phyloP scores from a whole-genome alignment of 64 coral and sea anemone genomes.

The Actinia equina region DNA sequence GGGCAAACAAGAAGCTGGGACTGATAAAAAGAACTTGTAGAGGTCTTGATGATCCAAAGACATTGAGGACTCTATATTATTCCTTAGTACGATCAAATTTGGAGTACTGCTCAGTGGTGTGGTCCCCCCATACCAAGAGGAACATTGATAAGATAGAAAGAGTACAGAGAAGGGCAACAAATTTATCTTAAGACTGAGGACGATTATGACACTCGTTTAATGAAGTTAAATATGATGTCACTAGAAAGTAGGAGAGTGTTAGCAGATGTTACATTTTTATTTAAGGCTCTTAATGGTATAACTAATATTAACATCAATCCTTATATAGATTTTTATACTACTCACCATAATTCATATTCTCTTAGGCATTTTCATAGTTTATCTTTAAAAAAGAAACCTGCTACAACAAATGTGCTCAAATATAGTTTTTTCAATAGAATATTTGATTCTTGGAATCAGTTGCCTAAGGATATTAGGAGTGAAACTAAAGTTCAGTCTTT shows the following conservation, averaged over 20 bases:
- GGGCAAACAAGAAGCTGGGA: slow-evolving; percentile 13
- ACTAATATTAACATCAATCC: not conserved
- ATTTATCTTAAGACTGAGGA: slow-evolving; percentile 43
- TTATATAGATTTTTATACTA: too few species aligned
- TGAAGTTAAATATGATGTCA: slow-evolving; percentile 13
- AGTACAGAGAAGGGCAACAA: too few species aligned
- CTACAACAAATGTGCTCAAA: too few species aligned
- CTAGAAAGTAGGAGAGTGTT: slow-evolving; percentile 24
- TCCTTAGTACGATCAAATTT: slow-evolving; percentile 20
- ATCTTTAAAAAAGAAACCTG: too few species aligned
- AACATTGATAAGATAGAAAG: too few species aligned
- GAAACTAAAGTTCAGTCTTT: too few species aligned
- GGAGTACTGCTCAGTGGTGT: slow-evolving; percentile 24
- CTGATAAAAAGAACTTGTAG: not conserved
- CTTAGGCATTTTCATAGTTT: too few species aligned
- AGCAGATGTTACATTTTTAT: slow-evolving; percentile 12
- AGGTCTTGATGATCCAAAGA: not conserved
- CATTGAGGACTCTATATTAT: slow-evolving; percentile 33
- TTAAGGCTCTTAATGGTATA: slow-evolving; percentile 12
- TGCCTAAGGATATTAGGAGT: too few species aligned
- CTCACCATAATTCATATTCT: too few species aligned
- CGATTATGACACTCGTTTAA: slow-evolving; percentile 8
- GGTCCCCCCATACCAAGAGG: too few species aligned
- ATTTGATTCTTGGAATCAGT: too few species aligned
- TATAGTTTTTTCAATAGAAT: too few species aligned